phyloP scores from a whole-genome alignment of 2,888 invertebrate species.

The Heliconius aoede region DNA sequence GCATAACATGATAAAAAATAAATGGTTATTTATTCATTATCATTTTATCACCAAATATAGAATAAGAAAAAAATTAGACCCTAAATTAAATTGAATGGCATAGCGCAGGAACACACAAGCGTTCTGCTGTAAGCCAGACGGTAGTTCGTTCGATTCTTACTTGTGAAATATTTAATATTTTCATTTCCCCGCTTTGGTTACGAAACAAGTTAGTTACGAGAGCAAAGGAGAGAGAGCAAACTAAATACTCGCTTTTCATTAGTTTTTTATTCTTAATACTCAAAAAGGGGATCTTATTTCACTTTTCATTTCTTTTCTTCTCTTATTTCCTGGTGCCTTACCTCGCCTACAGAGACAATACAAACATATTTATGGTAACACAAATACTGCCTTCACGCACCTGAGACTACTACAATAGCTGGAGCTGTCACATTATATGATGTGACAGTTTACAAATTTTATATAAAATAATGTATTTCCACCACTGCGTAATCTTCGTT shows the following conservation, averaged over 20 bases:
- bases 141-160: background rate
- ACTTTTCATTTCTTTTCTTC: too few species aligned
- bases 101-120: background rate
- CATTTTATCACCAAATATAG: too few species aligned
- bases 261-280: too few species aligned
- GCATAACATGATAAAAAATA: too few species aligned
- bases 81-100: background rate
- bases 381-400: constrained; percentile 1
- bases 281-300: too few species aligned
- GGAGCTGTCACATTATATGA: background rate
- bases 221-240: too few species aligned
- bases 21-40: too few species aligned
- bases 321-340: too few species aligned
- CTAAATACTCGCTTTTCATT: too few species aligned
- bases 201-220: background rate
- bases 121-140: too few species aligned
- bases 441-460: constrained; percentile 15
- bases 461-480: background rate
- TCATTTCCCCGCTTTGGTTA: background rate
- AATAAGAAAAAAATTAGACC: too few species aligned
- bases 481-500: too few species aligned
- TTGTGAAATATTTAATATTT: background rate
- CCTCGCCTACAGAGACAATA: background rate
- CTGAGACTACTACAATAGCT: constrained; percentile 14
- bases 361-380: background rate